A percentile compares a stretch with the other conserved stretches of the same genome.
Evolutionary conservation across 2,113 vertebrate genomes (phyloP).

Genomic region (Marmota monax): DNA sequence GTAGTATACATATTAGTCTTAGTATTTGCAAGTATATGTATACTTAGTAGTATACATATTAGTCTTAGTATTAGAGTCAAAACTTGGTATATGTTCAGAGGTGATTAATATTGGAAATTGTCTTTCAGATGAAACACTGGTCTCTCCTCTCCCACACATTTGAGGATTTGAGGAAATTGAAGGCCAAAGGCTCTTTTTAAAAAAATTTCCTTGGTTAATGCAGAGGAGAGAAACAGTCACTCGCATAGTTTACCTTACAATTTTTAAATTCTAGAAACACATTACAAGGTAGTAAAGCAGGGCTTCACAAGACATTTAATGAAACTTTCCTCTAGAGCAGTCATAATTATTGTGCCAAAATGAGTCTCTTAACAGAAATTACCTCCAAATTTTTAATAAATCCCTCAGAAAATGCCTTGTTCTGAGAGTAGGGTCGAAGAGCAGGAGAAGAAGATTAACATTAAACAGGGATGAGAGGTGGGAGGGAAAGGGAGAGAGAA

Average conservation of each 20-base stretch:
- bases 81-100: constrained; percentile 8
- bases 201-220: not conserved
- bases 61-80: not conserved
- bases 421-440: too few species aligned
- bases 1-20: not conserved
- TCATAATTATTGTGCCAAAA: constrained; percentile 23
- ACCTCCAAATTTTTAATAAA: constrained; percentile 56
- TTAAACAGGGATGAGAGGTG: too few species aligned
- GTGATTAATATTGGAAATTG: constrained; percentile 38
- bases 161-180: constrained; percentile 52
- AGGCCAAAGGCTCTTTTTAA: not conserved
- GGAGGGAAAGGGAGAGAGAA: too few species aligned
- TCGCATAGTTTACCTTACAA: not conserved
- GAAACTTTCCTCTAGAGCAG: constrained; percentile 28
- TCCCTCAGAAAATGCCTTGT: constrained; percentile 24
- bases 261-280: constrained; percentile 48
- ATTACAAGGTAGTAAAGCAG: constrained; percentile 27
- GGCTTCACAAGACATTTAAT: constrained; percentile 29
- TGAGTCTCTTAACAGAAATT: constrained; percentile 50
- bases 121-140: constrained; percentile 44
- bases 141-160: not conserved
- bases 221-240: not conserved
- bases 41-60: not conserved
- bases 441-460: too few species aligned
- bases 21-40: not conserved